Base-by-base conservation (phyloP, 2,888 invertebrate species). In the Stenurella melanura region DNA sequence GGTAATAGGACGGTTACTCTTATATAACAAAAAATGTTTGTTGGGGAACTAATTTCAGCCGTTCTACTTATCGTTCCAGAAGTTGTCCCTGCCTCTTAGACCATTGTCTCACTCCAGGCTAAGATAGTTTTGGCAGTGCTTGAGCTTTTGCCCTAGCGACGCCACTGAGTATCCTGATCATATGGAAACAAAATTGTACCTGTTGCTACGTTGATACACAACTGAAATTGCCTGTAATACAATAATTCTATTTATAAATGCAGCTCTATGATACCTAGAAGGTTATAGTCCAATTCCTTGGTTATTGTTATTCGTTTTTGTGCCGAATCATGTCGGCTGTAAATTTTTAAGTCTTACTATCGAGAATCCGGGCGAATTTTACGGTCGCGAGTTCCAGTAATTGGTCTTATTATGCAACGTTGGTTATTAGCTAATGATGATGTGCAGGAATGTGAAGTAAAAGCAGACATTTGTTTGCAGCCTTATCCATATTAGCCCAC, bases 231-330 rank as follows among this genome's bases (percentile, higher is more conserved):
- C 9, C 30, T 15, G 26, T 30, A 61, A 61, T 61, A 30, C 30
- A 61, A 30, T 61, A 26, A 30, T 30, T 61, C 30, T 61, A 61
- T 21, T 30, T 30, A 61, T 61, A 15, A n/a, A n/a, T n/a, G n/a
- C 26, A 12, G n/a, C 10, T 30, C 50, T 15, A 26, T 61, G 17
- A n/a, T 61, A 30, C 61, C 30, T 30, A 61, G 54, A 67, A 67
- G 66, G 69, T 70, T 34, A 70, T 50, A 61, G 70, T 61, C 70
- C 60, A 60, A 61, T 70, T 70, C 42, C 60, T 11, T 21, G 21
- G 70, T 21, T 70, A 70, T 70, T 58, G 60, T 60, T 67, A 67
- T 67, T 67, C 26, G 54, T 67, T 56, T 58, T 21, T 21, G 19
- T 19, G 57, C 19, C 19, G 57, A 10, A 57, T 57, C 9, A 19